Evolutionary conservation across 2,797 vertebrate species (phyloP), one percentile per base, ranked within the genome.

Genomic region (Pseudochaenichthys georgianus): DNA sequence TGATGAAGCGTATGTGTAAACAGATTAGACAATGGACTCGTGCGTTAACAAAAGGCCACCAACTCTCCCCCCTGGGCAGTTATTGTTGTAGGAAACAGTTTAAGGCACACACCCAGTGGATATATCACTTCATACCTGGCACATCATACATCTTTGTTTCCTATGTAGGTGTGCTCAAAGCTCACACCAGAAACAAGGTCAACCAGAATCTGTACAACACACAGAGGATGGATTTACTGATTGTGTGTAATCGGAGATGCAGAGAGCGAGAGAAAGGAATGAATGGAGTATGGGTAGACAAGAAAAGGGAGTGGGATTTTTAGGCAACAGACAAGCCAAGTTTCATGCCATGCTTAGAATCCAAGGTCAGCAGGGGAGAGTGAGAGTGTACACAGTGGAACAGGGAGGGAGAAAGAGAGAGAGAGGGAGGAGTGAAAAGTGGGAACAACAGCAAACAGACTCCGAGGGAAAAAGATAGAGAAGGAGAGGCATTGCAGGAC

Each of bases 331-430:
- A 81, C 73, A 57, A 83, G 83, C 86, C 76, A 76, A 88, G 85
- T 87, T 88, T 88, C 87, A 80, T 86, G 84, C 85, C 77, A 84
- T 77, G 80, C 75, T 80, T 76, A 2, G 50, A 86, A 84, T 83
- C 83, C 89, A 91, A 93, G 92, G 90, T 93, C 88, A 87, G 82
- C 85, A 47, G 68, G 87, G 86, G 85, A 89, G 70, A 77, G 80
- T 21, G 81, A 86, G 88, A 71, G 84, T 92, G 90, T 89, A 80
- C 90, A 82, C 77, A 87, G 86, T 59, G 87, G 66, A 76, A 31
- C 38, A 75, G 81, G 64, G 86, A 80, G 81, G 55, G 84, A 82
- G 77, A 81, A 57, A 19, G 19, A 21, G 21, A 19, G 70, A 61
- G 31, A 23, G 84, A 69, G 71, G 80, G 86, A 84, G 88, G 83